Conservation (phyloP, 1,140 invertebrate species). For the Saccostrea echinata region DNA sequence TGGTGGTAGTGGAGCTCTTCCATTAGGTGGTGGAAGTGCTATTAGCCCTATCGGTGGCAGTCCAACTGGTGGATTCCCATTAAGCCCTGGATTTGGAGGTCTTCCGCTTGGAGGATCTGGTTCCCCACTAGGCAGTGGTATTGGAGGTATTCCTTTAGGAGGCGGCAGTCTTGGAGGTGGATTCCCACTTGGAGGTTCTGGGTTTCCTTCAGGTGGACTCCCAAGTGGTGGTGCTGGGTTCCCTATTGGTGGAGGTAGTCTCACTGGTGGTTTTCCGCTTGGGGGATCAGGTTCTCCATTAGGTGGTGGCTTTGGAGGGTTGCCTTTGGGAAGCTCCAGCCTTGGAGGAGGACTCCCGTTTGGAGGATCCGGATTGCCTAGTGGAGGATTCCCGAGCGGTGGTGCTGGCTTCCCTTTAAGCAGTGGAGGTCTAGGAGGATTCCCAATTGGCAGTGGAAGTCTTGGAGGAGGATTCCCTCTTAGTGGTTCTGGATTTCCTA, state of each 20-base stretch:
- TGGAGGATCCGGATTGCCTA: neutral
- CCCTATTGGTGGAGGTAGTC: neutral
- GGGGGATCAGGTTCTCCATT: neutral
- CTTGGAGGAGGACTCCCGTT: neutral
- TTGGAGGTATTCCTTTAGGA: neutral
- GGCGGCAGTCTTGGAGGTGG: neutral
- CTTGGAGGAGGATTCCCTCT: neutral
- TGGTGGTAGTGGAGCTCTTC: neutral
- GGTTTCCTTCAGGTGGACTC: neutral
- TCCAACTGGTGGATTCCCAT: constrained; percentile 9
- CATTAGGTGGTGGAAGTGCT: neutral
- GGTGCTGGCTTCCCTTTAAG: neutral
- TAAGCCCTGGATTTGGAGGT: neutral
- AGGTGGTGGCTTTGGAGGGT: neutral
- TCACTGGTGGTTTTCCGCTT: neutral
- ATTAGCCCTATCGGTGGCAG: neutral
- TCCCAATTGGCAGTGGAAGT: neutral
- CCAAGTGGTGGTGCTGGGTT: neutral
- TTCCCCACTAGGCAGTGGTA: neutral
- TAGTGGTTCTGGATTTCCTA: neutral
- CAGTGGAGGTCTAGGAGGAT: neutral
- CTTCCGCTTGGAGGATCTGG: neutral
- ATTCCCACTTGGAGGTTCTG: neutral
- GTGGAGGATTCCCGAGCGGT: no score
- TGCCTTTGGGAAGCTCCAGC: neutral